Evolutionary conservation across 2,113 vertebrate species (phyloP).

Genomic region (Chionis minor): DNA sequence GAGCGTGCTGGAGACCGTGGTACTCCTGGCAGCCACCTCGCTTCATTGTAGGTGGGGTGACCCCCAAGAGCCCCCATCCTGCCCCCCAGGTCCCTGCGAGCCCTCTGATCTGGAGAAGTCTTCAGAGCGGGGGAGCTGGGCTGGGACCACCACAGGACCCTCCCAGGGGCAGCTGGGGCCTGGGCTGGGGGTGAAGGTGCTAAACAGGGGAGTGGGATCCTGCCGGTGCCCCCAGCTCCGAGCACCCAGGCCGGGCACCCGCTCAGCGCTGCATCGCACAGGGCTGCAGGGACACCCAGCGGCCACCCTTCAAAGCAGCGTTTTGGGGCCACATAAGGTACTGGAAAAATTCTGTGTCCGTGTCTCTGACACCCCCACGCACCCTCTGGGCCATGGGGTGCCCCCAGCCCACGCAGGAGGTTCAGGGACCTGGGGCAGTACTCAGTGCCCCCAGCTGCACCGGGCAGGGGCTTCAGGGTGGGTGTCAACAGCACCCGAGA

Average conservation of each 20-base stretch:
- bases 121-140: background rate
- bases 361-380: rapidly evolving
- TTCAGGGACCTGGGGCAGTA: background rate
- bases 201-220: background rate
- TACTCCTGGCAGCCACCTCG: background rate
- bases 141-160: background rate
- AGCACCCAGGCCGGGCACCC: background rate
- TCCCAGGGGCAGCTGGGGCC: background rate
- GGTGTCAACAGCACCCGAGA: background rate
- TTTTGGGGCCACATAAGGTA: background rate
- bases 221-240: background rate
- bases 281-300: background rate
- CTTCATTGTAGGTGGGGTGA: background rate
- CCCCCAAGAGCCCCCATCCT: background rate
- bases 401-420: background rate
- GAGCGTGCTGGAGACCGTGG: background rate
- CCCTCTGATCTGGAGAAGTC: background rate
- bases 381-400: rapidly evolving
- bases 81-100: background rate
- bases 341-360: rapidly evolving
- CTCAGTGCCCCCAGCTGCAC: background rate
- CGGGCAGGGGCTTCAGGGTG: rapidly evolving
- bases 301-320: background rate
- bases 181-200: background rate
- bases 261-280: rapidly evolving